A percentile compares a stretch with the other conserved stretches of the same genome.
phyloP scores from a whole-genome alignment of 2,888 invertebrate species.

The Rosalia funebris region DNA sequence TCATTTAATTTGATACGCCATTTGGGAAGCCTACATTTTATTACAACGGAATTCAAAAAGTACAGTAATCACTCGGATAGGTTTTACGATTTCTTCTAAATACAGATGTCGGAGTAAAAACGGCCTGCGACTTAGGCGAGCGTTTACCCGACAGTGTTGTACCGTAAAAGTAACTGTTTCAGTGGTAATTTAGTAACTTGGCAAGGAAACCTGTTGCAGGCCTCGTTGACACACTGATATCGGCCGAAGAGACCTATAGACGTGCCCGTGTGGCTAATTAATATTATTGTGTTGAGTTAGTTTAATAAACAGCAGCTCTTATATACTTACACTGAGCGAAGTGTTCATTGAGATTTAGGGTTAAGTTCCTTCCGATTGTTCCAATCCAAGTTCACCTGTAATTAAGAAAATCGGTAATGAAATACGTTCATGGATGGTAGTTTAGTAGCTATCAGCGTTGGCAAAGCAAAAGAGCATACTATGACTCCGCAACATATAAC shows the following conservation, averaged over 20 bases:
- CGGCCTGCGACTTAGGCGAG: neutral
- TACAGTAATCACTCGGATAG: conserved; percentile 16
- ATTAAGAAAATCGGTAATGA: too few species aligned
- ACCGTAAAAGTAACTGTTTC: conserved; percentile 30
- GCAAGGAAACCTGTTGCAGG: conserved; percentile 1
- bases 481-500: too few species aligned
- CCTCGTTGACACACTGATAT: conserved; percentile 15
- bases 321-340: too few species aligned
- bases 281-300: too few species aligned
- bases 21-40: neutral
- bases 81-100: conserved; percentile 21
- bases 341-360: too few species aligned
- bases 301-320: too few species aligned
- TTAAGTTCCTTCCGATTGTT: too few species aligned
- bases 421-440: too few species aligned
- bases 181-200: conserved; percentile 12
- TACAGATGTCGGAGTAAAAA: conserved; percentile 18
- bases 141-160: conserved; percentile 5
- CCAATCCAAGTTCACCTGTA: too few species aligned
- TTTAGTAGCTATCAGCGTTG: too few species aligned
- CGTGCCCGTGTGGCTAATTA: too few species aligned
- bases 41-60: conserved; percentile 18
- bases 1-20: neutral
- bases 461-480: too few species aligned
- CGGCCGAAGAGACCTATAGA: neutral